Evolutionary conservation across 1,140 invertebrate genomes (phyloP).

Genomic region (Cylas formicarius): DNA sequence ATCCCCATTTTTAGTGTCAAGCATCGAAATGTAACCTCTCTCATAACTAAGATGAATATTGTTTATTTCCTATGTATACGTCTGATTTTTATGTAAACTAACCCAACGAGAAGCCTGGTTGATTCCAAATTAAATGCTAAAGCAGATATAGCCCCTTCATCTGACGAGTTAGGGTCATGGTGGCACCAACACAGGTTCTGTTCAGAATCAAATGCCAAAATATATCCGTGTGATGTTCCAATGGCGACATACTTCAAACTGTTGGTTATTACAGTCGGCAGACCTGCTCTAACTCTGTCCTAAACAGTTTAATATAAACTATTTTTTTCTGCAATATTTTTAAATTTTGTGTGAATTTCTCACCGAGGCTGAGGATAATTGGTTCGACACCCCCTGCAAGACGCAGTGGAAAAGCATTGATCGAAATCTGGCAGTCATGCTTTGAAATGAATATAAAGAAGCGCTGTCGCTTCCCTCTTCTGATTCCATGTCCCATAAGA

Average conservation of each 20-base stretch:
- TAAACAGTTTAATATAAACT: constrained; percentile 40
- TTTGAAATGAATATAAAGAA: constrained; percentile 47
- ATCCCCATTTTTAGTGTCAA: constrained; percentile 69
- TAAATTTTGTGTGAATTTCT: constrained; percentile 31
- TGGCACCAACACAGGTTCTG: constrained; percentile 83
- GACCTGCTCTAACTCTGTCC: constrained; percentile 83
- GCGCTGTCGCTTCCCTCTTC: constrained; percentile 51
- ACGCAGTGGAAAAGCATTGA: constrained; percentile 74
- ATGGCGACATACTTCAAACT: constrained; percentile 75
- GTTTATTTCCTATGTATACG: not conserved
- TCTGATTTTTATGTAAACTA: constrained; percentile 27
- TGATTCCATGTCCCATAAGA: constrained; percentile 68
- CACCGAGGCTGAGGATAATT: constrained; percentile 73
- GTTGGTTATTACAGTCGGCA: constrained; percentile 74
- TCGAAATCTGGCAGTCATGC: constrained; percentile 45
- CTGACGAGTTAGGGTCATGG: constrained; percentile 56
- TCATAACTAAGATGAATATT: constrained; percentile 51
- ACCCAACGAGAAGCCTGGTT: constrained; percentile 76
- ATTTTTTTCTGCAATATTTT: not conserved
- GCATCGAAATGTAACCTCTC: constrained; percentile 77
- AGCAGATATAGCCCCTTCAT: constrained; percentile 76
- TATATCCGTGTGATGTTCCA: constrained; percentile 87
- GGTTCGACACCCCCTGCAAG: constrained; percentile 77
- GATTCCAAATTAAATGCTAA: constrained; percentile 84
- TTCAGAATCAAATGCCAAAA: constrained; percentile 80